phyloP scores from a whole-genome alignment of 2,797 vertebrate genomes.

The Microhierax caerulescens region DNA sequence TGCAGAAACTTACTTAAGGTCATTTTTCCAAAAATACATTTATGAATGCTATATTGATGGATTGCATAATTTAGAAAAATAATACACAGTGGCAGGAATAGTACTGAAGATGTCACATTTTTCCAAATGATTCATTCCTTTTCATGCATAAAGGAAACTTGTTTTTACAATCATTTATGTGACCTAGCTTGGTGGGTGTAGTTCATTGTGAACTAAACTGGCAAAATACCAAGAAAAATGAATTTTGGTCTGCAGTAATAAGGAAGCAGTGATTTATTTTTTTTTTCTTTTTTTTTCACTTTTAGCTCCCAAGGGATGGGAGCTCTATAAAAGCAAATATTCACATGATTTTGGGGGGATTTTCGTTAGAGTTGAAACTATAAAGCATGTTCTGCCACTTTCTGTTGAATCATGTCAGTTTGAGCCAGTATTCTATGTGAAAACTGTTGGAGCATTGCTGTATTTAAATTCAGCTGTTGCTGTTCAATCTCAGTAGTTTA shows the following conservation, averaged over 20 bases:
- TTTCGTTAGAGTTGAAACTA: not conserved
- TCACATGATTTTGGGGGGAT: not conserved
- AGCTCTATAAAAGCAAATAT: not conserved
- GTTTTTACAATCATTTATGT: not conserved
- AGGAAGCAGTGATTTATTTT: not conserved
- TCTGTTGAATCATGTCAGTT: conserved; percentile 3
- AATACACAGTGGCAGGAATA: not conserved
- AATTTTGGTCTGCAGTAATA: not conserved
- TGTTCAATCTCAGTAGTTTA: not conserved
- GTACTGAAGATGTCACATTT: conserved; percentile 5
- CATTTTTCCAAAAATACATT: not conserved
- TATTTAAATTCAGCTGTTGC: not conserved
- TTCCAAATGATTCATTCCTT: conserved; percentile 11
- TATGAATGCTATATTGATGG: conserved; percentile 3
- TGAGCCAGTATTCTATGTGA: conserved; percentile 24
- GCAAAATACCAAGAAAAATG: not conserved
- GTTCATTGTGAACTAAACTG: not conserved
- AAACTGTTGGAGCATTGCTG: not conserved
- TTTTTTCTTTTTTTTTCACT: not conserved
- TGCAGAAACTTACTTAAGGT: not conserved
- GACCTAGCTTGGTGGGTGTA: not conserved
- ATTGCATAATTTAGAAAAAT: conserved; percentile 25
- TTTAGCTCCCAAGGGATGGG: not conserved
- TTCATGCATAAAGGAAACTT: not conserved
- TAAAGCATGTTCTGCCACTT: not conserved